Conservation (phyloP, 2,888 invertebrate species). For the Cryptocephalus primarius region DNA sequence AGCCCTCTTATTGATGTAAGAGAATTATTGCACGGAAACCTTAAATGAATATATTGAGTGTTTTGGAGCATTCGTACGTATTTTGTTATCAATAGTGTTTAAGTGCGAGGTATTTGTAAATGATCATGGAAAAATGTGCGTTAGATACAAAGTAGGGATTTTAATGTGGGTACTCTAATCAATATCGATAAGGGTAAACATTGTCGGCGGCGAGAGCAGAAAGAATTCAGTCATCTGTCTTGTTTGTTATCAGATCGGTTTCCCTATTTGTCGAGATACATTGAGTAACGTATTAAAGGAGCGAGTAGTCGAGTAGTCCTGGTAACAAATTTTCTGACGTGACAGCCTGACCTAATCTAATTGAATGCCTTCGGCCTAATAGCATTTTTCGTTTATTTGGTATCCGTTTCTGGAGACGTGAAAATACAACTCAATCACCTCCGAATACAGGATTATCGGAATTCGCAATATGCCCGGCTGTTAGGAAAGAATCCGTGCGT, state of each 20-base stretch:
- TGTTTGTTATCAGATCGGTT: slow-evolving; percentile 21
- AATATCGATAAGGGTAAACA: too few relatives aligned
- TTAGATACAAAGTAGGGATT: too few relatives aligned
- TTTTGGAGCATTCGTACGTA: too few relatives aligned
- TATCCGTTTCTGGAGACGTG: slow-evolving; percentile 26
- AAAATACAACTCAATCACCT: slow-evolving; percentile 32
- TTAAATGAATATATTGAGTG: too few relatives aligned
- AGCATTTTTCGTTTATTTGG: slow-evolving; percentile 35
- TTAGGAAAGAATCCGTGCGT: slow-evolving; percentile 32
- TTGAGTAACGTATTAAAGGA: slow-evolving; percentile 8
- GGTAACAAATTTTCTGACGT: slow-evolving; percentile 28
- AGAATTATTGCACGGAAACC: too few relatives aligned
- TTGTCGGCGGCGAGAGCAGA: too few relatives aligned
- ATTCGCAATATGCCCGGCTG: slow-evolving; percentile 33
- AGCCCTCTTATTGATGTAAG: too few relatives aligned
- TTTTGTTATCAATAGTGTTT: too few relatives aligned
- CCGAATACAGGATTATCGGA: slow-evolving; percentile 34
- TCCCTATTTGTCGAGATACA: slow-evolving; percentile 12
- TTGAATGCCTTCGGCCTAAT: slow-evolving; percentile 32
- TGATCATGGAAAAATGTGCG: slow-evolving; percentile 1
- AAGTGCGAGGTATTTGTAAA: too few relatives aligned
- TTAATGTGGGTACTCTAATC: too few relatives aligned
- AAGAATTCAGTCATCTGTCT: slow-evolving; percentile 16
- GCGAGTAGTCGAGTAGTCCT: slow-evolving; percentile 7
- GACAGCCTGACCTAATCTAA: slow-evolving; percentile 31